These are phyloP conservation scores for Rhizoglyphus robini DNA, from an alignment of 1,140 invertebrate species.

Conservation along the genomic window DNA sequence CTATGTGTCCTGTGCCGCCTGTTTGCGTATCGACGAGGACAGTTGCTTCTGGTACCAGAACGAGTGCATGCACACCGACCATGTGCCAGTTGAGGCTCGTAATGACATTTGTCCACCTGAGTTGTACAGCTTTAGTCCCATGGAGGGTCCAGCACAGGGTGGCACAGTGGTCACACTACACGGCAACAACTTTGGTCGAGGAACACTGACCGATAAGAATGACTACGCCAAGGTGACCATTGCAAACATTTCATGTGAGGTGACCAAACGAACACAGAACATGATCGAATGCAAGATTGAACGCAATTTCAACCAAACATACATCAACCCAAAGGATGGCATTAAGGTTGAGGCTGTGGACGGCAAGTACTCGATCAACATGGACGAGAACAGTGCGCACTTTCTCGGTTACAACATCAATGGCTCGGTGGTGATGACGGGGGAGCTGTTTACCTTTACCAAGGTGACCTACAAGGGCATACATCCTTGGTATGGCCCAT, in stretches of 20 bases:
- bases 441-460: background rate
- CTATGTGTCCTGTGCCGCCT: background rate
- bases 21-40: background rate
- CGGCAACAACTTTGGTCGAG: background rate
- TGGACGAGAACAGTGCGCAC: background rate
- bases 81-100: background rate
- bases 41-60: background rate
- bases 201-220: background rate
- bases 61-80: background rate
- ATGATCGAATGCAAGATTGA: background rate
- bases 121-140: background rate
- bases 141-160: background rate
- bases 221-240: background rate
- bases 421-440: background rate
- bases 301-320: background rate
- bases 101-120: background rate
- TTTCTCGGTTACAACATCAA: background rate
- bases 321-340: background rate
- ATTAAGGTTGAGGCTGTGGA: background rate
- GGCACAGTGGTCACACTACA: background rate
- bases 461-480: background rate
- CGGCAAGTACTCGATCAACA: background rate
- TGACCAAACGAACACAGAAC: background rate
- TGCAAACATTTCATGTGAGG: background rate
- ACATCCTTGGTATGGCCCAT: background rate